phyloP scores from a whole-genome alignment of 2,113 vertebrate genomes.

The Bothrops jararaca region DNA sequence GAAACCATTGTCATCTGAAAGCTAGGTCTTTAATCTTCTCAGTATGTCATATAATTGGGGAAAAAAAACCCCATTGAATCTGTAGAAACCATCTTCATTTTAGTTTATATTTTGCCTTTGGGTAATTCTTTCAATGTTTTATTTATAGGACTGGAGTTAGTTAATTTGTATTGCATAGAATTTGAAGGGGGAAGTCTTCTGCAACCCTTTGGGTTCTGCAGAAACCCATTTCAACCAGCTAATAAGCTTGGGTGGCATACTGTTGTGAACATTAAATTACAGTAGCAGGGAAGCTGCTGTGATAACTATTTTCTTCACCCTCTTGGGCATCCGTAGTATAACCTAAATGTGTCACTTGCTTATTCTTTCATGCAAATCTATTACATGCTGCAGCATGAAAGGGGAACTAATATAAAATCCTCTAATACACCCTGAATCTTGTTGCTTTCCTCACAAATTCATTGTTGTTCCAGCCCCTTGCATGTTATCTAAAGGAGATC shows the following conservation, averaged over 20 bases:
- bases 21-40: conserved; percentile 45
- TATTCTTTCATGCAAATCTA: conserved; percentile 36
- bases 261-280: conserved; percentile 10
- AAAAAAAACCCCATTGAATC: conserved; percentile 45
- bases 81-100: conserved; percentile 45
- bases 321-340: not conserved
- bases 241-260: conserved; percentile 26
- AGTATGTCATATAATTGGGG: conserved; percentile 39
- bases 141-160: conserved; percentile 43
- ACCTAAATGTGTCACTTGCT: conserved; percentile 46
- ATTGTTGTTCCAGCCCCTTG: not conserved
- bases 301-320: conserved; percentile 16
- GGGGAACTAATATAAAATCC: conserved; percentile 12
- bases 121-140: conserved; percentile 44
- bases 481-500: not conserved
- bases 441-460: not conserved
- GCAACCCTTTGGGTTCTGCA: conserved; percentile 22
- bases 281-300: not conserved
- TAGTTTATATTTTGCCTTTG: conserved; percentile 34
- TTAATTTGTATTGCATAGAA: conserved; percentile 52
- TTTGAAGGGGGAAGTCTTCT: not conserved
- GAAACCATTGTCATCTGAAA: conserved; percentile 40
- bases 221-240: conserved; percentile 36
- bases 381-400: conserved; percentile 37
- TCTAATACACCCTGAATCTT: not conserved